phyloP scores from a whole-genome alignment of 2,797 vertebrate species.

The Tarsius wallacei region DNA sequence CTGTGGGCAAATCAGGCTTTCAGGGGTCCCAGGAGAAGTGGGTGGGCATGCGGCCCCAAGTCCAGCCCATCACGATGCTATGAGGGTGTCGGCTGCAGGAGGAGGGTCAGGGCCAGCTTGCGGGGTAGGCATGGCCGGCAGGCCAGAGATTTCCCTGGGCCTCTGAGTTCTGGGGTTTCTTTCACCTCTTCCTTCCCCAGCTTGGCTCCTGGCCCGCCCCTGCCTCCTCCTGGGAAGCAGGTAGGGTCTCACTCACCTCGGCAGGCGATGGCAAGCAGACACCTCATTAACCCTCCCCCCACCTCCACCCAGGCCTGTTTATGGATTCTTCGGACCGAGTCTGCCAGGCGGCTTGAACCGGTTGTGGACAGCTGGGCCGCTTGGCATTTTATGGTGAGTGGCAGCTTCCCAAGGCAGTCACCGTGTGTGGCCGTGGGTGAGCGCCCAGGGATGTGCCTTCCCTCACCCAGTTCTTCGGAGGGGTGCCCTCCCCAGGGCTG shows the following conservation, averaged over 20 bases:
- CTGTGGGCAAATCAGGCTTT: background rate
- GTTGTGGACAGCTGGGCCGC: constrained; percentile 77
- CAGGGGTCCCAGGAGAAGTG: background rate
- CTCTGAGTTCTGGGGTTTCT: background rate
- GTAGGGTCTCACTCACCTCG: background rate
- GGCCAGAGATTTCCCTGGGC: background rate
- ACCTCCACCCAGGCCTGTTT: background rate
- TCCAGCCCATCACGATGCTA: rapidly evolving
- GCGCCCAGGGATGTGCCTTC: background rate
- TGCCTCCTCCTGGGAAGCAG: constrained; percentile 23
- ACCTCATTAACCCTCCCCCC: background rate
- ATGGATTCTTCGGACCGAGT: constrained; percentile 65
- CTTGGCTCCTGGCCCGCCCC: background rate
- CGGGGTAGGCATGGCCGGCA: rapidly evolving
- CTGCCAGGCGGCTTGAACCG: constrained; percentile 68
- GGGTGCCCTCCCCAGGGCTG: rapidly evolving
- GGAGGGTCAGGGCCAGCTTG: background rate
- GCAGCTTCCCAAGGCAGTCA: constrained; percentile 66
- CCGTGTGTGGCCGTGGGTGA: background rate
- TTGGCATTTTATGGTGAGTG: constrained; percentile 80
- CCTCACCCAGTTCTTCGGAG: background rate
- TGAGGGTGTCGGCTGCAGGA: background rate
- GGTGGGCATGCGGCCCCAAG: rapidly evolving
- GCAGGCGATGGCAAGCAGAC: background rate
- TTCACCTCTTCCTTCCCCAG: background rate